Base-by-base conservation (phyloP, 1,140 invertebrate genomes). In the Drosophila miranda region DNA sequence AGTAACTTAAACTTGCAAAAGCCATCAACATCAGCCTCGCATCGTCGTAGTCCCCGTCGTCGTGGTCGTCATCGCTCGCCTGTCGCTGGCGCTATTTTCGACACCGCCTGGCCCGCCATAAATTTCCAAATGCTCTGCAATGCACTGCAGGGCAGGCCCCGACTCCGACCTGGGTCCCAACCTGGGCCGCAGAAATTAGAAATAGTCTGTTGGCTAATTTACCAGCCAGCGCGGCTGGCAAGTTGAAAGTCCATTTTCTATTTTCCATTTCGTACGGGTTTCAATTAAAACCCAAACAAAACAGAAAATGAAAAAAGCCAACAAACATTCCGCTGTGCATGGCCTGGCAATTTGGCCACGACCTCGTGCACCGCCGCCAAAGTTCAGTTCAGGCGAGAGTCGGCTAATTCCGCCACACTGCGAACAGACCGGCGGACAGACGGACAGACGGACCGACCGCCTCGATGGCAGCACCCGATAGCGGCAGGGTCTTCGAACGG, bases 81-180 rank as follows among this genome's bases (percentile, higher is more conserved):
- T 69, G 67, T 58, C 62, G 71, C 57, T 86, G 82, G 82, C 82
- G 82, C 82, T 87, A 87, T 78, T 87, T 87, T 87, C 82, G 82
- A 86, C 81, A 87, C 81, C 49, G 74, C 54, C 62, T 77, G 78
- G 79, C 79, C 75, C 80, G 78, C 75, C 82, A 87, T 87, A 87
- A 87, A 87, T 87, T 86, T 67, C 56, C 71, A 67, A 87, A 86
- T 78, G 78, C 82, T 82, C 82, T 87, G 66, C 55, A 87, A 82
- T 75, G 82, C 70, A 68, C 70, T 75, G 11, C 34, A 38, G 34
- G 34, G 34, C 34, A 38, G 34, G 13, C 34, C 34, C 34, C 34
- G 30, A 34, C 30, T 3, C 28, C 28, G 28, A 8, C 28, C 7
- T 42, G 23, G 4, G 3, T 6, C 5, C 23, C 51, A 55, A 51